Evolutionary conservation across 1,140 invertebrate species (phyloP).

Genomic region (Drosophila tsacasi): DNA sequence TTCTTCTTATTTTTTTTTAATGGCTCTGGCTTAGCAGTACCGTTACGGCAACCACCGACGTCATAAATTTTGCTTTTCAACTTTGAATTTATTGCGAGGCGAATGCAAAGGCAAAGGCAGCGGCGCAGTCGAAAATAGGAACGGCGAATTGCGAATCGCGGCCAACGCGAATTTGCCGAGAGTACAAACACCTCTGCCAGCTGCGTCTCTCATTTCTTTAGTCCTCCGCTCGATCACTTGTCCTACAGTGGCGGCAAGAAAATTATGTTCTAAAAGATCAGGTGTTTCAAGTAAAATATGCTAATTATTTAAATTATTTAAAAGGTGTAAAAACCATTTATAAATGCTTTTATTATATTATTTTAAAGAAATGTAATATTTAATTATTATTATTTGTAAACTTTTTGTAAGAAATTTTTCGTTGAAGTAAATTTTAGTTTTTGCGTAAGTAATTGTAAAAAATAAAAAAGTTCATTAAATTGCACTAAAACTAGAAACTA

Average conservation of each 20-base stretch:
- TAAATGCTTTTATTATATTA: too few species aligned
- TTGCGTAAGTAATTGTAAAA: neutral
- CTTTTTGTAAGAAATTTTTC: too few species aligned
- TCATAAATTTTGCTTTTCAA: slow-evolving; percentile 67
- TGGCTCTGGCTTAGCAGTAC: slow-evolving; percentile 62
- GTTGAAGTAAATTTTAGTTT: too few species aligned
- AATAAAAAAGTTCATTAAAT: too few species aligned
- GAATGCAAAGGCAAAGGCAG: slow-evolving; percentile 37
- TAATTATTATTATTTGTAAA: too few species aligned
- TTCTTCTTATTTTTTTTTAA: slow-evolving; percentile 35
- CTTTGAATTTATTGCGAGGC: slow-evolving; percentile 67
- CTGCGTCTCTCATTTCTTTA: neutral
- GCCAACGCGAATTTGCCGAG: slow-evolving; percentile 53
- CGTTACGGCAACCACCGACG: slow-evolving; percentile 62
- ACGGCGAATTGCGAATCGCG: slow-evolving; percentile 25
- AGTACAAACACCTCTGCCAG: slow-evolving; percentile 28
- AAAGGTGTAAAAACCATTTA: too few species aligned
- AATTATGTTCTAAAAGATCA: neutral
- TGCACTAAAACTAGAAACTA: neutral
- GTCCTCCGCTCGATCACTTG: neutral
- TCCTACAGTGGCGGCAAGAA: neutral
- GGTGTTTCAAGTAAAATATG: neutral
- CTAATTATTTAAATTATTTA: too few species aligned
- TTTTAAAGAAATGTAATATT: too few species aligned
- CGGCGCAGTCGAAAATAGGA: slow-evolving; percentile 32